These are phyloP conservation scores for Melangyna quadrimaculata DNA, from an alignment of 2,888 invertebrate species.

Conservation along the genomic window DNA sequence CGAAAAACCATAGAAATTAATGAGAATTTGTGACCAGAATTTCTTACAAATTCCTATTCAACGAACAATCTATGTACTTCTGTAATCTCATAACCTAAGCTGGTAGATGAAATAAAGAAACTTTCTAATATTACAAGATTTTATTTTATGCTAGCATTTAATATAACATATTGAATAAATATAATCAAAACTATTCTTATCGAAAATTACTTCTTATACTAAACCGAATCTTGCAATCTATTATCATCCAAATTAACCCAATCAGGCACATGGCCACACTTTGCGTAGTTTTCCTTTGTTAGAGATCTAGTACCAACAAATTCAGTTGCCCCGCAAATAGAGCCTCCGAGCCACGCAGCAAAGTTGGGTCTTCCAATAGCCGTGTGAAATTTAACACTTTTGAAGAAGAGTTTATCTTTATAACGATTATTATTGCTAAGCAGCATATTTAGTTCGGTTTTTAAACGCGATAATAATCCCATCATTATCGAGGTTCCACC, in stretches of 20 bases:
- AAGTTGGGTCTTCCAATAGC: constrained; percentile 91
- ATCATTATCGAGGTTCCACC: constrained; percentile 93
- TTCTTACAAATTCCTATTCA: no score
- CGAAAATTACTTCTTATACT: not conserved
- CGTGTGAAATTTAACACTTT: constrained; percentile 89
- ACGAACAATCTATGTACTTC: no score
- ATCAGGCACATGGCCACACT: constrained; percentile 88
- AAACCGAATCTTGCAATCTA: constrained; percentile 73
- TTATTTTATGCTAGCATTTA: not conserved
- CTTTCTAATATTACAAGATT: no score
- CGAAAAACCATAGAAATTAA: no score
- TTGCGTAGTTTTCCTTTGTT: constrained; percentile 88
- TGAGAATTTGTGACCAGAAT: no score
- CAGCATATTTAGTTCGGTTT: constrained; percentile 87
- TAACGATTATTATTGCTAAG: constrained; percentile 85
- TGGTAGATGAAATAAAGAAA: no score
- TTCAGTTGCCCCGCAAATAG: constrained; percentile 90
- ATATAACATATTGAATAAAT: constrained; percentile 2
- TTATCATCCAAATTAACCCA: constrained; percentile 84
- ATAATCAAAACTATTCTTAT: not conserved
- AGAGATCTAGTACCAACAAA: constrained; percentile 87
- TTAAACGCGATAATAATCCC: constrained; percentile 91
- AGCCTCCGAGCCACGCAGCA: constrained; percentile 93
- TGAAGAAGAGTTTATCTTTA: constrained; percentile 84
- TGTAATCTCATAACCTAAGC: no score